phyloP scores from a whole-genome alignment of 2,888 invertebrate genomes.

The Iselma pallidipennis region DNA sequence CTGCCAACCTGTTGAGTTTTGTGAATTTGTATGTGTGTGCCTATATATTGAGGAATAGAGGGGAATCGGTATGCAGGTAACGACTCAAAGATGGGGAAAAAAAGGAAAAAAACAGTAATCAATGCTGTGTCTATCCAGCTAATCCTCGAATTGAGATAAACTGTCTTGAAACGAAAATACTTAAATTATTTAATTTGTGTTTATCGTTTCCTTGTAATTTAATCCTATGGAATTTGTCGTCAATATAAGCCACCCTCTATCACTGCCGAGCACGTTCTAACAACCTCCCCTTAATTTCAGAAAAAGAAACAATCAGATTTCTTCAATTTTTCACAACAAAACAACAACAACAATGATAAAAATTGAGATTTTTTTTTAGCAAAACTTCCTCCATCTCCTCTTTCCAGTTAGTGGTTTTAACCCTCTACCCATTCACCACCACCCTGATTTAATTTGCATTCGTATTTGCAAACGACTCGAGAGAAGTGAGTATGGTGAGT shows the following conservation, averaged over 20 bases:
- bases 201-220: slow-evolving; percentile 38
- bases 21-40: too few species aligned
- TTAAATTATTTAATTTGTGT: slow-evolving; percentile 47
- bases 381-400: background rate
- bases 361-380: background rate
- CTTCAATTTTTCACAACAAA: background rate
- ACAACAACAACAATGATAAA: background rate
- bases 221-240: slow-evolving; percentile 31
- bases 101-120: slow-evolving; percentile 35
- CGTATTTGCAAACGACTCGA: slow-evolving; percentile 1
- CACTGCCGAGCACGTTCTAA: slow-evolving; percentile 6
- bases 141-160: slow-evolving; percentile 47
- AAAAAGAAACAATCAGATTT: background rate
- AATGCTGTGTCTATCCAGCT: slow-evolving; percentile 24
- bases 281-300: background rate
- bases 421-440: background rate
- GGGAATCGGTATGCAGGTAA: slow-evolving; percentile 18
- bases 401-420: background rate
- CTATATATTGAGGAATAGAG: slow-evolving; percentile 15
- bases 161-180: slow-evolving; percentile 33
- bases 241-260: slow-evolving; percentile 14
- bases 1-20: slow-evolving; percentile 51
- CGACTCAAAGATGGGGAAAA: slow-evolving; percentile 6
- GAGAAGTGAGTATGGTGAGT: background rate
- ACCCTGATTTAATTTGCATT: slow-evolving; percentile 22